Base-by-base conservation (phyloP, 2,888 invertebrate species). In the Leptopilina myrica region DNA sequence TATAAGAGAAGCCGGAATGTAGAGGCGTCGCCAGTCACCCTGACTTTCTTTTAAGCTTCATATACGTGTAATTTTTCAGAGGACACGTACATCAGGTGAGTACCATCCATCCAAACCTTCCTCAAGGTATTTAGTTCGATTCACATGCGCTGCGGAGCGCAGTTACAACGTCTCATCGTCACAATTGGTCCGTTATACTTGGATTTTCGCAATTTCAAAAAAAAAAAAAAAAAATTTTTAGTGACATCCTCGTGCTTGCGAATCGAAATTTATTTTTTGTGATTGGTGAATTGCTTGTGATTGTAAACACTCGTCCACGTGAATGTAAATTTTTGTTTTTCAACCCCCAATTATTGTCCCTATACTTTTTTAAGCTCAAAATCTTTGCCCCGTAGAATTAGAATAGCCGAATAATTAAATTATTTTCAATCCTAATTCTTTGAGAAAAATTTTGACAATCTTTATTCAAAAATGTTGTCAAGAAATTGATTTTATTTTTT, bases 1-100 rank as follows among this genome's bases (percentile, higher is more conserved):
- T 91, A 91, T 91, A 91, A 91, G 91, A 91, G 91, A 86, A 89
- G 91, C 88, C 89, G 89, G 88, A 86, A 90, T 88, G 89, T 89
- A 89, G 89, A 89, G 89, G 89, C 89, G 89, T 89, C 89, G 89
- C 85, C 91, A 91, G 91, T 91, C 90, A 90, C 89, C 90, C 90
- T 90, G 89, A 90, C 90, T 91, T 90, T 89, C 90, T 88, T 90
- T 89, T 87, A 86, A 87, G 87, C 85, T 87, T 82, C 86, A 84
- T 87, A 85, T 84, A 84, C 81, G 83, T 81, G 81, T 84, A 83
- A 81, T 83, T 82, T 20, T 78, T 79, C 77, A 80, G 78, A 80
- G 81, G 81, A 82, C 81, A 80, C 84, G 77, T 78, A 73, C 53
- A 79, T 84, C 80, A 80, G 84, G 82, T 84, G 84, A 84, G 82